Base-by-base conservation (phyloP, 1,140 invertebrate species). In the Drosophila pseudoananassae region DNA sequence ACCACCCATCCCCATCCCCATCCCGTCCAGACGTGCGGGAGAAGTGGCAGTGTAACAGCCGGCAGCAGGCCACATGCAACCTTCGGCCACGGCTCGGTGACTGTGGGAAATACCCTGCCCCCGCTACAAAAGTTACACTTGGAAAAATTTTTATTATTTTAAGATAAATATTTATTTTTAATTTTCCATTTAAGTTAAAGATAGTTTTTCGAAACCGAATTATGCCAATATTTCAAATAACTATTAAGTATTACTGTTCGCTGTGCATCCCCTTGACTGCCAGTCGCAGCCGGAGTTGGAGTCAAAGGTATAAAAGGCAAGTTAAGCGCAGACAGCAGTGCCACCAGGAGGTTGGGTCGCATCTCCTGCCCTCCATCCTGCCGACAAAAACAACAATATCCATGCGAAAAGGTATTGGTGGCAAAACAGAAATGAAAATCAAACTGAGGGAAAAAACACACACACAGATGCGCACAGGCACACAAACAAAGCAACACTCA, bases 361-460 rank as follows among this genome's bases (percentile, higher is more conserved):
- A 73, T 7, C n/a, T 43, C 14, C 40, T 14, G 40, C 40, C n/a
- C n/a, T 6, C n/a, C 72, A 71, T 75, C 72, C 55, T 31, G 64
- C 52, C 43, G 64, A 52, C 55, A 80, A 65, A 50, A 80, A 70
- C 63, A 70, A 65, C 83, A 73, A 52, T 61, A 80, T 65, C 71
- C 75, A 69, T 65, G 64, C 69, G 56, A 77, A 76, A 79, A 83
- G 78, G 83, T 88, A 88, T 88, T 89, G 78, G 66, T 85, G 69
- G 84, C 85, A 78, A 72, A 84, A 90, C 73, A 80, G 59, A 80
- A 80, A 75, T 90, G 80, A 81, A 80, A 89, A 85, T 78, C 76
- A 89, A 84, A 76, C 87, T 80, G 58, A 15, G 57, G 52, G 45
- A 60, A 79, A 69, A 54, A 38, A 70, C 52, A 73, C 59, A 63